phyloP scores from a whole-genome alignment of 2,797 vertebrate genomes.

The Notolepis coatsorum region DNA sequence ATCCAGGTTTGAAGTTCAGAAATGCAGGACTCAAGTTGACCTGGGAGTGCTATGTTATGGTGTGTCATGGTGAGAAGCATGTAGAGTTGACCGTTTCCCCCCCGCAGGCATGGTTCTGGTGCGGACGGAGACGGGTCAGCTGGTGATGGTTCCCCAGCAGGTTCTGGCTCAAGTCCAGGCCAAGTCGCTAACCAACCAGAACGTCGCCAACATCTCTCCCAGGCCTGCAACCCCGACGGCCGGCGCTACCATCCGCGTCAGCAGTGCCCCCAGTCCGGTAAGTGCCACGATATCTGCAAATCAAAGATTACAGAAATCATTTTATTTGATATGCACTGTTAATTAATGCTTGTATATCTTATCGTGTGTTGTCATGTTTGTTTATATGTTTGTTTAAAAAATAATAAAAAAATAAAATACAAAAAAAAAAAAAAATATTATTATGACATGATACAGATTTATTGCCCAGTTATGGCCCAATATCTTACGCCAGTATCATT shows the following conservation, averaged over 20 bases:
- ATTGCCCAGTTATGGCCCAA: no score
- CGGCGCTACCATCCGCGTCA: conserved; percentile 81
- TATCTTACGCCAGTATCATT: no score
- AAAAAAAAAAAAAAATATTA: no score
- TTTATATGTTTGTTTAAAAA: no score
- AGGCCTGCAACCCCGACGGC: conserved; percentile 79
- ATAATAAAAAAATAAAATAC: no score
- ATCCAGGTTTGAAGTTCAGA: no score
- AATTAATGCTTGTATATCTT: no score
- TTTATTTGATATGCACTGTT: no score
- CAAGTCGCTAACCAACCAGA: conserved; percentile 76
- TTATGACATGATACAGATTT: no score
- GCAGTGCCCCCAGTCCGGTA: conserved; percentile 81
- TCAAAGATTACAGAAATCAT: not conserved
- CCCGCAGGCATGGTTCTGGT: conserved; percentile 87
- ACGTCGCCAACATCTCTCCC: conserved; percentile 79
- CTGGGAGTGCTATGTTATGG: not conserved
- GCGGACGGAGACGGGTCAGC: conserved; percentile 86
- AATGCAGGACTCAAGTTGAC: not conserved
- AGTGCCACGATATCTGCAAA: not conserved
- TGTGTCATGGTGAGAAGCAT: not conserved
- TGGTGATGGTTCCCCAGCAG: conserved; percentile 90
- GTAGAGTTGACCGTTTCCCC: not conserved
- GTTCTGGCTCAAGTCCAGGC: conserved; percentile 85
- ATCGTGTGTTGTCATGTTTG: no score